Conservation (phyloP, 2,888 invertebrate species). For the Crematogaster levior region DNA sequence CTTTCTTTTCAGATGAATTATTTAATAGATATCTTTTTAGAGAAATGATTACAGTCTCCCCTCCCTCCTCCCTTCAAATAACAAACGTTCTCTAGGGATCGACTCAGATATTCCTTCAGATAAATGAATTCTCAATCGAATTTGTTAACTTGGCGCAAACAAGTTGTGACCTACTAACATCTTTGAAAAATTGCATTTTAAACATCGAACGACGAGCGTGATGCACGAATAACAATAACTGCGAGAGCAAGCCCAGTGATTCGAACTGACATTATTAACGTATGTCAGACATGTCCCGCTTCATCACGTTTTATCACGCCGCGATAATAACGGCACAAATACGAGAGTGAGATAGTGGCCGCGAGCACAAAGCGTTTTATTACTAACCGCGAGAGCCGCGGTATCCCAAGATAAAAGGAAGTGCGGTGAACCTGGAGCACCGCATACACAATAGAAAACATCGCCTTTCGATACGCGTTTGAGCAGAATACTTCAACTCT, state of each 20-base stretch:
- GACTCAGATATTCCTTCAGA: background rate
- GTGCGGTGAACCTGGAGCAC: constrained; percentile 40
- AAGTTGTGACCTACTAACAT: constrained; percentile 13
- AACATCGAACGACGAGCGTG: background rate
- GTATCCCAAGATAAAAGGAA: constrained; percentile 42
- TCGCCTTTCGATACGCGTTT: constrained; percentile 37
- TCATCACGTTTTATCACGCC: constrained; percentile 44
- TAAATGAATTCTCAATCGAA: background rate
- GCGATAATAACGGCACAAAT: constrained; percentile 49
- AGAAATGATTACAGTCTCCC: background rate
- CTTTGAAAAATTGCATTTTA: constrained; percentile 35
- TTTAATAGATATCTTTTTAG: background rate
- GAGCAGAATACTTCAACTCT: background rate
- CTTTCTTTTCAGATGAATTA: background rate
- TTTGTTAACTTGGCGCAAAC: constrained; percentile 11
- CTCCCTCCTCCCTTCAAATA: too few species aligned
- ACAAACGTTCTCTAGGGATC: background rate
- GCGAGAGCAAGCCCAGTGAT: constrained; percentile 4
- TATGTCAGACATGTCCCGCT: constrained; percentile 42
- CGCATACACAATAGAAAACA: constrained; percentile 18
- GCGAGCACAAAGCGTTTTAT: constrained; percentile 50
- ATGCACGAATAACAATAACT: constrained; percentile 4
- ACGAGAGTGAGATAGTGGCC: constrained; percentile 32
- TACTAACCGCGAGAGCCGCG: constrained; percentile 18
- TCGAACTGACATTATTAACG: constrained; percentile 46